Conservation (phyloP, 2,888 invertebrate species). For the Invenusta paracnida region DNA sequence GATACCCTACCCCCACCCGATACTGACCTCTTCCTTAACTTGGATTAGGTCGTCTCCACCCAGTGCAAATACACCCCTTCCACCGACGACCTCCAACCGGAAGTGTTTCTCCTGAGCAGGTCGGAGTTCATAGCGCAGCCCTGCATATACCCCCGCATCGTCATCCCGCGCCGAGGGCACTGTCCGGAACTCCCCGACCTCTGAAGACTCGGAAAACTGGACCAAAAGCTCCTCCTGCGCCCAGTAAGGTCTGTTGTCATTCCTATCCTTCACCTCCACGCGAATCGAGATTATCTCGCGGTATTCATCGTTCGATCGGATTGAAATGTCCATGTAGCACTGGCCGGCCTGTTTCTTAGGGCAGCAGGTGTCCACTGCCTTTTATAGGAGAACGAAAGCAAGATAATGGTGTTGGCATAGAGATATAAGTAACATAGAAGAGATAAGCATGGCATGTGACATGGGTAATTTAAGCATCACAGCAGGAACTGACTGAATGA, state of each 20-base stretch:
- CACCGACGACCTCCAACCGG: neutral
- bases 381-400: too few relatives aligned
- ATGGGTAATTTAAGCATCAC: too few relatives aligned
- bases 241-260: slow-evolving; percentile 35
- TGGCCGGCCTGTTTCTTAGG: neutral
- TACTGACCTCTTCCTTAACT: neutral
- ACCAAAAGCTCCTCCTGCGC: neutral
- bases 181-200: neutral
- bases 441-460: too few relatives aligned
- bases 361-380: slow-evolving; percentile 7
- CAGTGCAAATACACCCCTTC: neutral
- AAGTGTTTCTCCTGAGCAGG: neutral
- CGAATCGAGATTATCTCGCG: neutral
- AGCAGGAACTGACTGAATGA: too few relatives aligned
- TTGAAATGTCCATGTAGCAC: slow-evolving; percentile 25
- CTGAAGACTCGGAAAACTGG: slow-evolving; percentile 24
- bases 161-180: slow-evolving; percentile 9
- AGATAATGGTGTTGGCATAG: too few relatives aligned
- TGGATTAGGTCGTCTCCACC: neutral
- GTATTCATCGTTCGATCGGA: slow-evolving; percentile 32
- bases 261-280: slow-evolving; percentile 30
- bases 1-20: too few relatives aligned
- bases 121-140: neutral
- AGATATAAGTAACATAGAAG: too few relatives aligned
- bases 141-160: neutral